Evolutionary conservation across 2,888 invertebrate species (phyloP), one percentile per base, ranked within the genome.

Genomic region (Noctuana brunneofusca): DNA sequence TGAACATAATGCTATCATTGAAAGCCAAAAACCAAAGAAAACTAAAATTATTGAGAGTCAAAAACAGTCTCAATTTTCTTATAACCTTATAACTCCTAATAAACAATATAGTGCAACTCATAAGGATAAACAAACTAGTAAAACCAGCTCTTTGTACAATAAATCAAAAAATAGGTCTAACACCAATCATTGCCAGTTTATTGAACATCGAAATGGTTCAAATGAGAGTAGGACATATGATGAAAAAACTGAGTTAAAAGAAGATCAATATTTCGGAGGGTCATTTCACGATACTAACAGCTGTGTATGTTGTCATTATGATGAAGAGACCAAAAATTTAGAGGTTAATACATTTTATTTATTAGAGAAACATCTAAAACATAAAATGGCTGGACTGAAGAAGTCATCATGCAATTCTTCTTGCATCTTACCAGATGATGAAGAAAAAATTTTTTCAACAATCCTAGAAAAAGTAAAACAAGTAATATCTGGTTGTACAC

Each of bases 341-440:
- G 89, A 90, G 79, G 68, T 81, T 0, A 90, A 91, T 68, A 74
- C 84, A 32, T 90, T 87, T 74, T 71, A 83, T 64, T 80, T 90
- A 65, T 70, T 90, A 54, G 80, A 84, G 69, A 80, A 87, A 63
- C 81, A 89, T 69, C 74, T 90, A 20, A 85, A 78, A 72, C 71
- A 73, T 48, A 88, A 84, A 70, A 66, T 89, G 12, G 72, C 76
- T 60, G 78, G 83, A 46, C 80, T 85, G 52, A 86, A 80, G 66
- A 66, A 66, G 18, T 68, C 68, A 52, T 72, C 75, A 3, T 81
- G 78, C 68, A 75, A 76, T 68, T 72, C 78, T 32, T 69, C 72
- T 6, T 78, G 77, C 66, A 79, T 87, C 59, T 67, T 78, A 49
- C 66, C 71, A 8, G 72, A 75, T 57, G 83, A 87, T 62, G 83